Conservation (phyloP, 2,888 invertebrate species). For the Caenorhabditis virilis region DNA sequence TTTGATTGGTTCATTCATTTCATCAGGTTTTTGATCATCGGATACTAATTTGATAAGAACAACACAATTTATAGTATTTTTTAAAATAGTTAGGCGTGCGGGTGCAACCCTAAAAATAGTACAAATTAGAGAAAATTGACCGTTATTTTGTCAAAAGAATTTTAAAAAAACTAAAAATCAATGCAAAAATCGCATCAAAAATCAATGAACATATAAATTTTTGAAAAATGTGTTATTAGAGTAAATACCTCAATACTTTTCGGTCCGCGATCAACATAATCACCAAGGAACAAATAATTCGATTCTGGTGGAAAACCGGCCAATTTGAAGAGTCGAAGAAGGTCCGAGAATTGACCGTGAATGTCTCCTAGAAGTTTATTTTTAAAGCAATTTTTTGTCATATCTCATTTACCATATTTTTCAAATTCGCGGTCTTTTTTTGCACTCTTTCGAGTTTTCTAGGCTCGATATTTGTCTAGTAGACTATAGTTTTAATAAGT, state of each 20-base stretch:
- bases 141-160: too few relatives aligned
- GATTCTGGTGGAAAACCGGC: conserved; percentile 57
- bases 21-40: not conserved
- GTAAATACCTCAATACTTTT: conserved; percentile 60
- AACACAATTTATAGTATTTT: not conserved
- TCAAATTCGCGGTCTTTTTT: too few relatives aligned
- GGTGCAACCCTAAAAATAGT: too few relatives aligned
- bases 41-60: not conserved
- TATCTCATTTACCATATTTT: not conserved
- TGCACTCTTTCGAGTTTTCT: too few relatives aligned
- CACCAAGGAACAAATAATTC: conserved; percentile 58
- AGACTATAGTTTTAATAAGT: not conserved
- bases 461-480: not conserved
- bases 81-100: too few relatives aligned
- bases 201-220: too few relatives aligned
- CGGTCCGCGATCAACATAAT: conserved; percentile 59
- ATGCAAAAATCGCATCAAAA: too few relatives aligned
- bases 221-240: too few relatives aligned
- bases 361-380: conserved; percentile 56
- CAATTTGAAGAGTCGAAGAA: conserved; percentile 53
- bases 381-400: not conserved
- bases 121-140: too few relatives aligned
- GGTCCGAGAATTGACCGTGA: conserved; percentile 63
- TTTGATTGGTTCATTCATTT: not conserved
- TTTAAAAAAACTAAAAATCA: too few relatives aligned